A percentile compares a stretch with the other conserved stretches of the same genome.
phyloP scores from a whole-genome alignment of 2,797 vertebrate genomes.

The Clangula hyemalis region DNA sequence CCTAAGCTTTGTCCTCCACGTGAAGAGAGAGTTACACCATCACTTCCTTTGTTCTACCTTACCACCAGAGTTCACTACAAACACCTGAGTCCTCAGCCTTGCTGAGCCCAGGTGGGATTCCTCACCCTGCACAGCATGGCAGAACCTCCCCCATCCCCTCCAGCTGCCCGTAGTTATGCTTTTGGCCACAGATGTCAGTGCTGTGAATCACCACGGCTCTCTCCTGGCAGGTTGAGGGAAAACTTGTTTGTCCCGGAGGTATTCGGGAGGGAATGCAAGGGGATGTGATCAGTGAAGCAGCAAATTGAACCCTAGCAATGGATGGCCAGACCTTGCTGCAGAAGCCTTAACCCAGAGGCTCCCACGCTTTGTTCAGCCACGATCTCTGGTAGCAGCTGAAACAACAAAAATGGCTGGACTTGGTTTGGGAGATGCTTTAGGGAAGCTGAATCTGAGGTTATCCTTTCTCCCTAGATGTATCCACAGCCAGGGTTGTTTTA shows the following conservation, averaged over 20 bases:
- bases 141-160: not conserved
- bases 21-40: not conserved
- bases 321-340: not conserved
- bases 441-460: not conserved
- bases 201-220: not conserved
- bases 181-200: not conserved
- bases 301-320: not conserved
- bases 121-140: not conserved
- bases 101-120: not conserved
- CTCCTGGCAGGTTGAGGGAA: not conserved
- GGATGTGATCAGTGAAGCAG: not conserved
- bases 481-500: not conserved
- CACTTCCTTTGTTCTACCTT: not conserved
- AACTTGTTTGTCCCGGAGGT: not conserved
- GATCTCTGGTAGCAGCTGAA: not conserved
- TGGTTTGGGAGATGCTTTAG: not conserved
- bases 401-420: not conserved
- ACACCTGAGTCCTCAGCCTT: not conserved
- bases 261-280: not conserved
- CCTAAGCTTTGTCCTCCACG: not conserved
- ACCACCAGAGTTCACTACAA: rapidly evolving
- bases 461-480: not conserved
- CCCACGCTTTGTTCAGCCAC: not conserved
- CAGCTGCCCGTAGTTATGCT: not conserved
- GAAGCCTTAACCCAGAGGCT: not conserved